phyloP scores from a whole-genome alignment of 2,888 invertebrate species.

The Lamellibrachia satsuma region DNA sequence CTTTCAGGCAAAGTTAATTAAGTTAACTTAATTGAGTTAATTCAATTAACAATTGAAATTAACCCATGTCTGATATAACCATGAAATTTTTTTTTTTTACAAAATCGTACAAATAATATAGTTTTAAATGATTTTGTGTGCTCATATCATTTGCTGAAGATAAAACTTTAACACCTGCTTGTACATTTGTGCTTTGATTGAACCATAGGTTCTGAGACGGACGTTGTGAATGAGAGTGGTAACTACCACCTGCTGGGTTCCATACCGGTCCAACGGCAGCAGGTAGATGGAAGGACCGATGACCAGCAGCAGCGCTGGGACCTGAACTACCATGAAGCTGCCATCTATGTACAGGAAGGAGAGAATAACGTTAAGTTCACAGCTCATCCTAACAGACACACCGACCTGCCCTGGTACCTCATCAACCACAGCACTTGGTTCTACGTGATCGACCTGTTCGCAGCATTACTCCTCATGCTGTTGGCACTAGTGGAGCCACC shows the following conservation, averaged over 20 bases:
- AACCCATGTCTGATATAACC: too few relatives aligned
- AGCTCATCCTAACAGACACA: constrained; percentile 84
- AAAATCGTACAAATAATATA: too few relatives aligned
- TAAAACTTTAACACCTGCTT: not conserved
- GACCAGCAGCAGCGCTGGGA: constrained; percentile 55
- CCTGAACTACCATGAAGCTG: constrained; percentile 89
- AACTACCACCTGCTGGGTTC: not conserved
- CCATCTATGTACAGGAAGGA: constrained; percentile 88
- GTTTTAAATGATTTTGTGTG: too few relatives aligned
- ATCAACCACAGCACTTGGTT: constrained; percentile 91
- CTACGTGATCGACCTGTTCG: constrained; percentile 81
- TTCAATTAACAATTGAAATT: too few relatives aligned
- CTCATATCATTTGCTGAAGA: too few relatives aligned
- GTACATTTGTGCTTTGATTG: not conserved
- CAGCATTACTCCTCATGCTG: constrained; percentile 78
- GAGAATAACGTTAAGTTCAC: constrained; percentile 90
- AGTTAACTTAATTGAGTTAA: too few relatives aligned
- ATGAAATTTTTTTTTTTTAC: too few relatives aligned
- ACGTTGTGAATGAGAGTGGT: not conserved
- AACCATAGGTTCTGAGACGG: not conserved
- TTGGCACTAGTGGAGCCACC: constrained; percentile 85
- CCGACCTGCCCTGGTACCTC: constrained; percentile 85
- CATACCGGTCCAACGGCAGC: not conserved
- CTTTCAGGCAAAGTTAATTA: too few relatives aligned
- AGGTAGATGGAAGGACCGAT: not conserved